Base-by-base conservation (phyloP, 2,888 invertebrate genomes). In the Cosmia pyralina region DNA sequence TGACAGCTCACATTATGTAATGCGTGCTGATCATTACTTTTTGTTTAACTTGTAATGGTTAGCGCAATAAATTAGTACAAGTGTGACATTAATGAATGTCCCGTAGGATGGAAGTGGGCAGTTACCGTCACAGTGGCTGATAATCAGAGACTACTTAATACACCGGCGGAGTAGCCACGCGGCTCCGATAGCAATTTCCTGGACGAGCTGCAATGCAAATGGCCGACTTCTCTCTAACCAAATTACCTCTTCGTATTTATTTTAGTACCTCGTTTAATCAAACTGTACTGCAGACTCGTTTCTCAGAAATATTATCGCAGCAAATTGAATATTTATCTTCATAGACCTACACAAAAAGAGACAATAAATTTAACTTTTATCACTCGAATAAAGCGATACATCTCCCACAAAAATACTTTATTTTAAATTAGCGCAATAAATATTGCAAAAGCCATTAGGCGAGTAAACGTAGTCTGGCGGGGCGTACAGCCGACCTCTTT, bases 191-290 rank as follows among this genome's bases (percentile, higher is more conserved):
- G 80, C 82, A 75, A 92, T 92, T 93, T 92, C 92, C 93, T 90
- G 91, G 88, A 88, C 88, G 88, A 84, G 83, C 86, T 84, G 82
- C 87, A 85, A 90, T 89, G 91, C 92, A 90, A 93, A 93, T 91
- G 89, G 88, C 88, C 87, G 88, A 83, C 83, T 85, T 73, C 79
- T 88, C 87, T 87, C 87, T 85, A 87, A 87, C 90, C 86, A 88
- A 89, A 90, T 90, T 86, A 79, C 78, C 81, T 83, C 81, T 85
- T 88, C 77, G 76, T 80, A 73, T 89, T 88, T 88, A 88, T 90
- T 91, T 90, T 86, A 88, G 87, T 87, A 80, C 82, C 77, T 77
- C 82, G 83, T 82, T 82, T 84, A 82, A 85, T 83, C 81, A 82
- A 77, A 77, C 67, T 73, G 72, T 73, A 85, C 57, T 69, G 69